Evolutionary conservation across 2,113 vertebrate genomes (phyloP).

Genomic region (Sakesphorus luctuosus): DNA sequence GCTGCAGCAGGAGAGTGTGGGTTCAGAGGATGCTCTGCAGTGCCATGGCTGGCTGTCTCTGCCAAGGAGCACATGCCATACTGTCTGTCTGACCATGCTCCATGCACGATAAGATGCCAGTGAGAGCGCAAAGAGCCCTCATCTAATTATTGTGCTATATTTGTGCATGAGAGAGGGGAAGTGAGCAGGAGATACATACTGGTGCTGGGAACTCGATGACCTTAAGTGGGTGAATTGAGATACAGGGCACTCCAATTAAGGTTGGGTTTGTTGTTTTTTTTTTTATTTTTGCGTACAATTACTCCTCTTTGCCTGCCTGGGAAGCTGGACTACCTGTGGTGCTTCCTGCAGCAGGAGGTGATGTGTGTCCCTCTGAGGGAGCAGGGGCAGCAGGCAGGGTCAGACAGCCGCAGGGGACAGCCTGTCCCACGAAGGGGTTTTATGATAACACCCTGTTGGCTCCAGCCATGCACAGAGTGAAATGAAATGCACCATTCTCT

Average conservation of each 20-base stretch:
- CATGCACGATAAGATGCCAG: background rate
- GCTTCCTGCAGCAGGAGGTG: background rate
- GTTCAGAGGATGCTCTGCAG: background rate
- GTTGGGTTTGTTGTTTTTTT: no score
- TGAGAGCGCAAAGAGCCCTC: constrained; percentile 9
- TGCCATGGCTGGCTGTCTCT: background rate
- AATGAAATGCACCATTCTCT: background rate
- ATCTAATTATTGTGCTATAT: background rate
- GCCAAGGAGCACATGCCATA: background rate
- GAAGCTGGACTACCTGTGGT: background rate
- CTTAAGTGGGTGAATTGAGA: constrained; percentile 5
- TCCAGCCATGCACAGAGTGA: fast-evolving
- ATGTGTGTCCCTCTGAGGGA: background rate
- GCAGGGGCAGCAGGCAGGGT: background rate
- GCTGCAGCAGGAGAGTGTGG: background rate
- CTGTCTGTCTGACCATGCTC: background rate
- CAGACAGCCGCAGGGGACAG: background rate
- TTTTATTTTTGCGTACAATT: background rate
- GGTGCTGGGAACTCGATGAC: background rate
- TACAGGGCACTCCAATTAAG: background rate
- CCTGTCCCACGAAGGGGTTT: background rate
- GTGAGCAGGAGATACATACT: background rate
- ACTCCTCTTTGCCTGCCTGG: background rate
- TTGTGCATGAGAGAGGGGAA: background rate
- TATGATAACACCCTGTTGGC: background rate